Evolutionary conservation across 2,888 invertebrate species (phyloP).

Genomic region (Criorhina ranunculi): DNA sequence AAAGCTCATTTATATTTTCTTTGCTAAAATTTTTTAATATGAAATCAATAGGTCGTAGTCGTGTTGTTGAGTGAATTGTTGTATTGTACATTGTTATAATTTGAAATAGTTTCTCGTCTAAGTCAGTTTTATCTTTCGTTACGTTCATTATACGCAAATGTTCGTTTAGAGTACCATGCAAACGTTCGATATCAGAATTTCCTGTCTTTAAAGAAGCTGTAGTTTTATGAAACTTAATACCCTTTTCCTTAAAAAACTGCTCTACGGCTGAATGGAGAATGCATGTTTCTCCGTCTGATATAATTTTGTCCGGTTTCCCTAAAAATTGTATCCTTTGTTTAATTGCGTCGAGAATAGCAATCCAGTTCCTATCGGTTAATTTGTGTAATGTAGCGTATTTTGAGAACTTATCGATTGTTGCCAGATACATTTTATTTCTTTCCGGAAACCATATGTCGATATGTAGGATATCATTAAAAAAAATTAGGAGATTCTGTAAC

Average conservation of each 20-base stretch:
- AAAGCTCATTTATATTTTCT: conserved; percentile 10
- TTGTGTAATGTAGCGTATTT: conserved; percentile 13
- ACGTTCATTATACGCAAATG: not conserved
- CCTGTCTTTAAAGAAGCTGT: conserved; percentile 18
- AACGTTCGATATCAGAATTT: not conserved
- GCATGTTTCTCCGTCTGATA: not conserved
- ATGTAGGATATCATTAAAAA: conserved; percentile 12
- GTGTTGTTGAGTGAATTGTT: conserved; percentile 35
- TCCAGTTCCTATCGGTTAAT: conserved; percentile 13
- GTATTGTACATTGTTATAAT: conserved; percentile 1
- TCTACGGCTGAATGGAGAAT: conserved; percentile 2
- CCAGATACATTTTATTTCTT: not conserved
- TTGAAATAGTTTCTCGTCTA: not conserved
- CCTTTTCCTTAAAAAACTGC: conserved; percentile 2
- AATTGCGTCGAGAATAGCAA: conserved; percentile 15
- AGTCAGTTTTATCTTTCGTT: not conserved
- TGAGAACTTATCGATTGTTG: conserved; percentile 33
- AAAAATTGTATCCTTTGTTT: conserved; percentile 10
- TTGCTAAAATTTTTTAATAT: too few relatives aligned
- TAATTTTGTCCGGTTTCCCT: conserved; percentile 17
- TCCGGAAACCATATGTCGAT: conserved; percentile 15
- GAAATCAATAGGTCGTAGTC: conserved; percentile 44
- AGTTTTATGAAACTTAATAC: conserved; percentile 17
- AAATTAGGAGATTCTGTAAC: not conserved
- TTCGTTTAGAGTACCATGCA: conserved; percentile 1